Evolutionary conservation across 2,113 vertebrate species (phyloP).

Genomic region (Rhynchopsitta pachyrhyncha): DNA sequence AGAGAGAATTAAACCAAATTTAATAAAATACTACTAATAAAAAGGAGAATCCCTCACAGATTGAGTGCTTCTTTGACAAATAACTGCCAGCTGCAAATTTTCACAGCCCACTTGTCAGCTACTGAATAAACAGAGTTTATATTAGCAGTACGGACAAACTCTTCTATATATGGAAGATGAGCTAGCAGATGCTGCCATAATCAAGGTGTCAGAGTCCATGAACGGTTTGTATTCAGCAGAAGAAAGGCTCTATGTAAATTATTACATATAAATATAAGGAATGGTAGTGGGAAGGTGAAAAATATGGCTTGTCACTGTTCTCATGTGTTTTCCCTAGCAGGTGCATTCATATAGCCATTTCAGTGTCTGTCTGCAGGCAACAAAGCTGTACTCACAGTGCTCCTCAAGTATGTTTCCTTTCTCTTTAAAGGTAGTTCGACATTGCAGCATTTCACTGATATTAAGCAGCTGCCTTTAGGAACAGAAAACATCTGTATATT

Average conservation of each 20-base stretch:
- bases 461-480: neutral
- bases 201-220: conserved; percentile 44
- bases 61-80: conserved; percentile 49
- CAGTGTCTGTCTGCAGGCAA: neutral
- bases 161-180: conserved; percentile 15
- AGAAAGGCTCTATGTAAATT: conserved; percentile 30
- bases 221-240: neutral
- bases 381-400: neutral
- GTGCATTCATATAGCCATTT: conserved; percentile 12
- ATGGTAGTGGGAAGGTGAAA: conserved; percentile 9
- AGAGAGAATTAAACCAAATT: conserved; percentile 64
- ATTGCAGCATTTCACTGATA: neutral
- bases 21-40: conserved; percentile 54
- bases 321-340: conserved; percentile 5
- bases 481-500: neutral
- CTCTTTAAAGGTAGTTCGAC: neutral
- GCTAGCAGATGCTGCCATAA: conserved; percentile 51
- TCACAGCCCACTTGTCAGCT: conserved; percentile 44
- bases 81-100: conserved; percentile 47
- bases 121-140: conserved; percentile 43
- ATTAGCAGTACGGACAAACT: conserved; percentile 38
- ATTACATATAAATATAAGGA: conserved; percentile 27
- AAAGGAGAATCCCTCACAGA: conserved; percentile 38
- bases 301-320: conserved; percentile 7
- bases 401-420: neutral